Conservation (phyloP, 2,888 invertebrate species). For the Adelphocoris suturalis region DNA sequence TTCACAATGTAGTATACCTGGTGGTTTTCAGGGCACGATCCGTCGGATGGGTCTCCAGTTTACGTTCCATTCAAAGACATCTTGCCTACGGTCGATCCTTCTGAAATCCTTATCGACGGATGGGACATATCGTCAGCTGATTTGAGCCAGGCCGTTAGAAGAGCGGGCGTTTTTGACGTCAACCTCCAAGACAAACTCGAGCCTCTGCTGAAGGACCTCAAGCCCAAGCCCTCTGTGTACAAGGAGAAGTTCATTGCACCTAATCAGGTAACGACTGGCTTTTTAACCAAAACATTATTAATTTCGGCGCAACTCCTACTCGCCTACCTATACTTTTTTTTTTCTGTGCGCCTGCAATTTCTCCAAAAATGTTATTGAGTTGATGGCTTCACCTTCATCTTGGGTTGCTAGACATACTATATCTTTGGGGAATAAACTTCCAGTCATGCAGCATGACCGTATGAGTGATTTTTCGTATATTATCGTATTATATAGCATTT, state of each 20-base stretch:
- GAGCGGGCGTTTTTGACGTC: constrained; percentile 88
- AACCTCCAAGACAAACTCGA: constrained; percentile 89
- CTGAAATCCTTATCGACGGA: constrained; percentile 91
- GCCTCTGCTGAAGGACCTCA: constrained; percentile 85
- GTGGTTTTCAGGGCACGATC: constrained; percentile 78
- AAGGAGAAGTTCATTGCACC: constrained; percentile 96
- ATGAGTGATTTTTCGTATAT: no score
- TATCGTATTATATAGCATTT: no score
- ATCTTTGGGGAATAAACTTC: no score
- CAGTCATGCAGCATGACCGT: no score
- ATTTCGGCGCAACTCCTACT: no score
- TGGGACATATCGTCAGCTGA: constrained; percentile 93
- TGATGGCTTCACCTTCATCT: no score
- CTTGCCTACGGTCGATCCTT: constrained; percentile 93
- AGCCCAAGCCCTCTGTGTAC: constrained; percentile 92
- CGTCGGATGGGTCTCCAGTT: constrained; percentile 76
- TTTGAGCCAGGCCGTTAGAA: constrained; percentile 91
- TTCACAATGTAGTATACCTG: constrained; percentile 77
- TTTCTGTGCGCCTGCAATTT: no score
- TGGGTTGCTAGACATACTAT: no score
- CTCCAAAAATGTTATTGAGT: no score
- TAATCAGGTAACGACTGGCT: constrained; percentile 85
- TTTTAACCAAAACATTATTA: no score
- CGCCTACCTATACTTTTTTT: no score
- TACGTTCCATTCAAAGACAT: constrained; percentile 88